Evolutionary conservation across 2,797 vertebrate genomes (phyloP).

Genomic region (Chaetophractus vellerosus): DNA sequence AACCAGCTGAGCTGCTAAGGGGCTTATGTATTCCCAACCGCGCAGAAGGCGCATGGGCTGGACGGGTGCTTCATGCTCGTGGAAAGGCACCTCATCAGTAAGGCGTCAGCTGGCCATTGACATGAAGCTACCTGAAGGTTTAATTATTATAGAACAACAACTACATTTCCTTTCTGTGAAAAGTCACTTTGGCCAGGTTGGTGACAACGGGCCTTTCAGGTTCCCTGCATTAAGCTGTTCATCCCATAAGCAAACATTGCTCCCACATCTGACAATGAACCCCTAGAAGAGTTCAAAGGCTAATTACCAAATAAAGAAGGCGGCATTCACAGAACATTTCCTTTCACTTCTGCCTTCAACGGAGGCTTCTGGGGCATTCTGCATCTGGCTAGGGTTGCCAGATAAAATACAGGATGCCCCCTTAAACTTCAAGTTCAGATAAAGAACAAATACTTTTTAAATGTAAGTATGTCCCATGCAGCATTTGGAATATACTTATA

Average conservation of each 20-base stretch:
- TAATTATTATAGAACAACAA: neutral
- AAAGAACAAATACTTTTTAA: neutral
- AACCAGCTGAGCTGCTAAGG: accelerated
- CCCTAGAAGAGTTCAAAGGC: neutral
- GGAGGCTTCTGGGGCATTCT: slow-evolving; percentile 32
- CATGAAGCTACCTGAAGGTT: neutral
- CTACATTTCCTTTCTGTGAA: neutral
- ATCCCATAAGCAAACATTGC: neutral
- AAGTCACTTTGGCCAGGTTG: neutral
- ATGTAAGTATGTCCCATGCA: neutral
- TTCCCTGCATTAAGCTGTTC: neutral
- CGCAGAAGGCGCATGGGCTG: neutral
- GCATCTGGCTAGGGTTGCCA: neutral
- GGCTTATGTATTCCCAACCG: accelerated
- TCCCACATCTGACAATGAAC: neutral
- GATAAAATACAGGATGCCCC: neutral
- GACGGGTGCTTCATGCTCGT: too few relatives aligned
- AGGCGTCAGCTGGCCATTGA: neutral
- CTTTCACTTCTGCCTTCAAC: neutral
- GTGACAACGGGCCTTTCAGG: neutral
- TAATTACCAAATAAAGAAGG: neutral
- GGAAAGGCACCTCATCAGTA: accelerated
- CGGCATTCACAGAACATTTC: neutral
- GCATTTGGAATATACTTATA: neutral
- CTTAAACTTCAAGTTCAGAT: slow-evolving; percentile 18